Conservation (phyloP, 2,797 vertebrate genomes). For the Spinus olivaceus region DNA sequence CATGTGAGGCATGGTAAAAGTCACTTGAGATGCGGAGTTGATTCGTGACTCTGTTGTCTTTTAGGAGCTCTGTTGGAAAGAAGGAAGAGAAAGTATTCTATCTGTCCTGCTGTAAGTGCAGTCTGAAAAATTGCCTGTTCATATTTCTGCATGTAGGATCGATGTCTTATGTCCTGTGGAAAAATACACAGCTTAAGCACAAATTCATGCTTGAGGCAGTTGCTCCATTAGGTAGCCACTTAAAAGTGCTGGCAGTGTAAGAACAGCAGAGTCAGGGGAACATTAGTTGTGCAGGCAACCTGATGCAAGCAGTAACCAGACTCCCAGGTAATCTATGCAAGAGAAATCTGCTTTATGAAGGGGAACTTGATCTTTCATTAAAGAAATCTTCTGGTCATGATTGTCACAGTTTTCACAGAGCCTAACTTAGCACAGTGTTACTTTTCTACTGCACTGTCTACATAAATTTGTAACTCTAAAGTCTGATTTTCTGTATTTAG, state of each 20-base stretch:
- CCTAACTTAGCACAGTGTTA: not conserved
- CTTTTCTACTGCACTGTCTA: not conserved
- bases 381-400: not conserved
- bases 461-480: not conserved
- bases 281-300: not conserved
- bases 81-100: not conserved
- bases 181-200: not conserved
- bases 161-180: not conserved
- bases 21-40: not conserved
- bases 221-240: not conserved
- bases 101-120: not conserved
- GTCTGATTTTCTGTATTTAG: not conserved
- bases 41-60: not conserved
- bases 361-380: not conserved
- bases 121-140: not conserved
- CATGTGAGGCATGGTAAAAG: not conserved
- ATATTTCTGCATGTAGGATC: rapidly evolving
- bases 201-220: not conserved
- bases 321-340: not conserved
- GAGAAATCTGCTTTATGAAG: not conserved
- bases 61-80: not conserved
- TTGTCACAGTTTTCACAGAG: not conserved
- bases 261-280: not conserved
- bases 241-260: not conserved
- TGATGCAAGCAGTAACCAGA: not conserved